phyloP scores from a whole-genome alignment of 2,888 invertebrate genomes.

The Torymus texanus region DNA sequence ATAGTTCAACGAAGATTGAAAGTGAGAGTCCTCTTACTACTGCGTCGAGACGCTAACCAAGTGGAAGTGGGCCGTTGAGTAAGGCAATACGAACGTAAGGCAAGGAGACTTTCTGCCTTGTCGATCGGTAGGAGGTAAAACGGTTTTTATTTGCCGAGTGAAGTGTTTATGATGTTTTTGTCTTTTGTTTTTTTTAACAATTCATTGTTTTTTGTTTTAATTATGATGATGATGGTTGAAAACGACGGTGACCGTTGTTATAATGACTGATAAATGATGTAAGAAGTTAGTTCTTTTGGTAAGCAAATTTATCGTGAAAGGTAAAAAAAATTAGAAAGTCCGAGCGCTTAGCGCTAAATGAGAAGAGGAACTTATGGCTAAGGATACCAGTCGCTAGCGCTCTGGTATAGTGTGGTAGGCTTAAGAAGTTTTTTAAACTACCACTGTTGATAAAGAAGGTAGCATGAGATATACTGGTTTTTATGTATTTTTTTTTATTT shows the following conservation, averaged over 20 bases:
- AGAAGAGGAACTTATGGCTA: not conserved
- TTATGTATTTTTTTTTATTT: too few species aligned
- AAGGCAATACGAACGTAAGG: not conserved
- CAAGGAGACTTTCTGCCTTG: conserved; percentile 39
- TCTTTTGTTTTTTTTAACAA: too few species aligned
- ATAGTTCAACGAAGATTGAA: conserved; percentile 61
- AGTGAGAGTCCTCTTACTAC: conserved; percentile 68
- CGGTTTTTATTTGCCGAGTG: not conserved
- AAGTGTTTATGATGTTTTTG: not conserved
- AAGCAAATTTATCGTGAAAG: too few species aligned
- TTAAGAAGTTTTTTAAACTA: conserved; percentile 45
- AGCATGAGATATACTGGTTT: conserved; percentile 4
- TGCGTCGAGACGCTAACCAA: conserved; percentile 35
- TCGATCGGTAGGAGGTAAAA: conserved; percentile 18
- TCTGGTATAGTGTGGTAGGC: conserved; percentile 36
- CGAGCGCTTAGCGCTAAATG: too few species aligned
- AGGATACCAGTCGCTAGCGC: conserved; percentile 38
- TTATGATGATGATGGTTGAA: too few species aligned
- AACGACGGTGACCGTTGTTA: too few species aligned
- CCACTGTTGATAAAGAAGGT: conserved; percentile 58
- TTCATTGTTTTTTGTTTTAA: too few species aligned
- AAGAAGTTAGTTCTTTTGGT: too few species aligned
- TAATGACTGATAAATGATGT: too few species aligned
- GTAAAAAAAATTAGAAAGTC: too few species aligned
- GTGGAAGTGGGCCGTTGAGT: conserved; percentile 25